These are phyloP conservation scores for Cyrtodaria siliqua DNA, from an alignment of 2,888 invertebrate genomes.

Conservation along the genomic window DNA sequence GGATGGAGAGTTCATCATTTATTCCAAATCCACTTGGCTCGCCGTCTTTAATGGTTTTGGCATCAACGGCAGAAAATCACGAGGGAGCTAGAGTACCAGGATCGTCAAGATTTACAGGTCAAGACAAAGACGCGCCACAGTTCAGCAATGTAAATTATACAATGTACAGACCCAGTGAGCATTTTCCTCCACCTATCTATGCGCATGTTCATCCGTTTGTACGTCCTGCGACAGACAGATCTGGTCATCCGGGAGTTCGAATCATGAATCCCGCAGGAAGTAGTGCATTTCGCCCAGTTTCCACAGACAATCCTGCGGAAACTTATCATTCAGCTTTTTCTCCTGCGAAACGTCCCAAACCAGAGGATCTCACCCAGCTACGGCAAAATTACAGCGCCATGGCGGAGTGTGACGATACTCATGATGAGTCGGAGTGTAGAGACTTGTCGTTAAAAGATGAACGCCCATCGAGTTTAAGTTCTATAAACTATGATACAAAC, in stretches of 20 bases:
- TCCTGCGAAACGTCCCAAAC: slow-evolving; percentile 79
- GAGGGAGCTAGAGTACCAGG: slow-evolving; percentile 72
- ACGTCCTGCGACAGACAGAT: slow-evolving; percentile 72
- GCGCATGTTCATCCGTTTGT: slow-evolving; percentile 79
- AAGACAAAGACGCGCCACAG: slow-evolving; percentile 75
- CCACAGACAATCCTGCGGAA: slow-evolving; percentile 64
- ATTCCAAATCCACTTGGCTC: slow-evolving; percentile 80
- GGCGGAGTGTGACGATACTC: slow-evolving; percentile 42
- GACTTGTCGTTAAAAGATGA: slow-evolving; percentile 75
- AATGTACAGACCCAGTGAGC: slow-evolving; percentile 82
- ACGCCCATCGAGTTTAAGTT: slow-evolving; percentile 78
- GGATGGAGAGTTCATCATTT: slow-evolving; percentile 80
- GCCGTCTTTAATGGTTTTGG: slow-evolving; percentile 82
- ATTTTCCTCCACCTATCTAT: slow-evolving; percentile 81
- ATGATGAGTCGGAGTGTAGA: slow-evolving; percentile 54
- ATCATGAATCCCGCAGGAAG: slow-evolving; percentile 73
- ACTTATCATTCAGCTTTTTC: slow-evolving; percentile 82
- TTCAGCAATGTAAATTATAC: slow-evolving; percentile 74
- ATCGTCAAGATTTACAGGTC: slow-evolving; percentile 69
- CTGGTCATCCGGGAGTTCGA: slow-evolving; percentile 72
- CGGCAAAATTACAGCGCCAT: slow-evolving; percentile 43
- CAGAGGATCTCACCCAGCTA: slow-evolving; percentile 66
- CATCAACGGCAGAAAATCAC: slow-evolving; percentile 80
- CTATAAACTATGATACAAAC: slow-evolving; percentile 76
- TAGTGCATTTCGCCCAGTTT: slow-evolving; percentile 81